Percentiles rank a stretch among this genome's conserved stretches.
Evolutionary conservation across 2,113 vertebrate genomes (phyloP).

Genomic region (Nycticorax nycticorax): DNA sequence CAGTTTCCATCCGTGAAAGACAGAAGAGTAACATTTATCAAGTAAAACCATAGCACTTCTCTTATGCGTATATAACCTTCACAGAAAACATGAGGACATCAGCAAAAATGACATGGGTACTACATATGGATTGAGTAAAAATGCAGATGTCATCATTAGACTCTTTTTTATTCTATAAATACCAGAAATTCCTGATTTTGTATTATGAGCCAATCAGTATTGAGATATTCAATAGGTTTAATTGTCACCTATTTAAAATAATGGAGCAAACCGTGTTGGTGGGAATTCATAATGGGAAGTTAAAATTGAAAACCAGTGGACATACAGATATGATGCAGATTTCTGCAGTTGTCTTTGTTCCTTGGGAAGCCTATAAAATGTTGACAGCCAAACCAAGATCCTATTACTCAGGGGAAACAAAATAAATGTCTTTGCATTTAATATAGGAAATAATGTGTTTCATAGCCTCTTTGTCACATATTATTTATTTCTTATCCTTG

Average conservation of each 20-base stretch:
- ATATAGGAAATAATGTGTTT: conserved; percentile 51
- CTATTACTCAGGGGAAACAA: neutral
- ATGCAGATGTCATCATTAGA: neutral
- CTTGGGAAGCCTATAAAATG: neutral
- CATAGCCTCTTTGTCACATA: conserved; percentile 46
- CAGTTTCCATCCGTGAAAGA: neutral
- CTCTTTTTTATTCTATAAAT: neutral
- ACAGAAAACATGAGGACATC: neutral
- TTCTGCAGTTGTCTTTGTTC: conserved; percentile 14
- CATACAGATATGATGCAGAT: neutral
- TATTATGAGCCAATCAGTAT: neutral
- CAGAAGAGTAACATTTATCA: neutral
- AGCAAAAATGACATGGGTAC: neutral
- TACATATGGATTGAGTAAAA: neutral
- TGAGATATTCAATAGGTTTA: neutral
- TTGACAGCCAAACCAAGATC: conserved; percentile 27
- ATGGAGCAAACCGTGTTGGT: neutral
- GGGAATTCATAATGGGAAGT: neutral
- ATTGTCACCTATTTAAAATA: neutral
- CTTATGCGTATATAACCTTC: neutral
- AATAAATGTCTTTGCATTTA: conserved; percentile 45
- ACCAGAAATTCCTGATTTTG: neutral
- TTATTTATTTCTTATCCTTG: conserved; percentile 37
- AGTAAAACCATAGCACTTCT: neutral
- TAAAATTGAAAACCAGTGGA: neutral